A percentile compares a stretch with the other conserved stretches of the same genome.
Conservation (phyloP, 2,113 vertebrate species). For the Capreolus pygargus region DNA sequence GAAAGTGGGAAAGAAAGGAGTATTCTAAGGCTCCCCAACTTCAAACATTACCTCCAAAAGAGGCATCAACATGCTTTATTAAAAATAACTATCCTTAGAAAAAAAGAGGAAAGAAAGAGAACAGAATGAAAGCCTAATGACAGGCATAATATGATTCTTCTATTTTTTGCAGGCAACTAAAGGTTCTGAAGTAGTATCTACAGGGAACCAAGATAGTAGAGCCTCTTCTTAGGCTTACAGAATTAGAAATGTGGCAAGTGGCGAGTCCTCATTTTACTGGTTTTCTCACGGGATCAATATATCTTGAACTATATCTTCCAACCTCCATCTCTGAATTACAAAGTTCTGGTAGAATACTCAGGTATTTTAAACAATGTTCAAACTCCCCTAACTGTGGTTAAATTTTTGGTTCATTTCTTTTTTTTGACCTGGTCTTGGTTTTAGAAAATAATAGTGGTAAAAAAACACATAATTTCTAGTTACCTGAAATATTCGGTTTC, state of each 20-base stretch:
- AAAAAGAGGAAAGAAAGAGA: neutral
- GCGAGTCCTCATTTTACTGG: neutral
- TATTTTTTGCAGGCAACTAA: neutral
- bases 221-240: neutral
- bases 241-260: neutral
- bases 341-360: neutral
- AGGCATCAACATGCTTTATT: neutral
- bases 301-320: neutral
- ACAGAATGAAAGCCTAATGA: neutral
- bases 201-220: neutral
- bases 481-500: slow-evolving; percentile 87
- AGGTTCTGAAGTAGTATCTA: neutral
- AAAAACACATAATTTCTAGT: neutral
- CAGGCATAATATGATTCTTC: neutral
- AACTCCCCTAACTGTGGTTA: neutral
- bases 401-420: neutral
- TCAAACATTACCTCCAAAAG: neutral
- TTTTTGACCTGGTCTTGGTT: neutral
- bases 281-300: neutral
- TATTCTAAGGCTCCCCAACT: neutral
- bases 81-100: slow-evolving; percentile 4
- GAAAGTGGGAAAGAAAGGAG: neutral
- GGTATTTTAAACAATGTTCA: slow-evolving; percentile 13
- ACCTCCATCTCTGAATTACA: neutral
- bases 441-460: slow-evolving; percentile 18